Conservation (phyloP, 2,888 invertebrate species). For the Meghimatium bilineatum region DNA sequence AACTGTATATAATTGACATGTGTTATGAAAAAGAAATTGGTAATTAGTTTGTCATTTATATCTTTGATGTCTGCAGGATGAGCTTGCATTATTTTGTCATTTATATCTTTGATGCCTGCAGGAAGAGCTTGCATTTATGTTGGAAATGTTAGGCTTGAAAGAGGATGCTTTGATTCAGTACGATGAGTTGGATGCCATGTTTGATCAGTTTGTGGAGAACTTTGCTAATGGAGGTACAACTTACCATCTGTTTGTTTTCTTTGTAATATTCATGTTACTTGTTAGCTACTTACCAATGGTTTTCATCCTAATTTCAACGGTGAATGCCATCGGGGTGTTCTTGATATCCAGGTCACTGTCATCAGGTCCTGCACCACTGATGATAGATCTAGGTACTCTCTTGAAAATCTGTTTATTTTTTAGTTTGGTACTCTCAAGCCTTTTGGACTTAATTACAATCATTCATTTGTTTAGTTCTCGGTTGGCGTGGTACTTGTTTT, state of each 20-base stretch:
- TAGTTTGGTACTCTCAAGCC: too few relatives aligned
- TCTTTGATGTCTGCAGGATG: constrained; percentile 84
- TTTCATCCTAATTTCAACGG: too few relatives aligned
- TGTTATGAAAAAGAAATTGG: too few relatives aligned
- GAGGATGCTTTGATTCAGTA: constrained; percentile 97
- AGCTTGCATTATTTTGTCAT: constrained; percentile 84
- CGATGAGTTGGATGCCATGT: constrained; percentile 96
- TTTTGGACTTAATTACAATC: too few relatives aligned
- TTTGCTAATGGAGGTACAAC: constrained; percentile 85
- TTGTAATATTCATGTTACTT: neutral
- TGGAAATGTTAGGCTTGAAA: constrained; percentile 94
- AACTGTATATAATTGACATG: too few relatives aligned
- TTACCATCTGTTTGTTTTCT: neutral
- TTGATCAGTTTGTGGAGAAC: constrained; percentile 96
- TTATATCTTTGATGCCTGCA: constrained; percentile 77
- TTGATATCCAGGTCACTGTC: too few relatives aligned
- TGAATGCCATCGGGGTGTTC: too few relatives aligned
- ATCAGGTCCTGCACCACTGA: too few relatives aligned
- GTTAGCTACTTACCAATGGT: neutral
- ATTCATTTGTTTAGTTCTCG: too few relatives aligned
- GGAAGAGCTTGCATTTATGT: constrained; percentile 95
- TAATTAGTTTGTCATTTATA: neutral
- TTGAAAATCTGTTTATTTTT: too few relatives aligned
- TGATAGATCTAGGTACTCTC: too few relatives aligned
- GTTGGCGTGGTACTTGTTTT: too few relatives aligned